Conservation (phyloP, 2,888 invertebrate species). For the Nephrotoma flavescens region DNA sequence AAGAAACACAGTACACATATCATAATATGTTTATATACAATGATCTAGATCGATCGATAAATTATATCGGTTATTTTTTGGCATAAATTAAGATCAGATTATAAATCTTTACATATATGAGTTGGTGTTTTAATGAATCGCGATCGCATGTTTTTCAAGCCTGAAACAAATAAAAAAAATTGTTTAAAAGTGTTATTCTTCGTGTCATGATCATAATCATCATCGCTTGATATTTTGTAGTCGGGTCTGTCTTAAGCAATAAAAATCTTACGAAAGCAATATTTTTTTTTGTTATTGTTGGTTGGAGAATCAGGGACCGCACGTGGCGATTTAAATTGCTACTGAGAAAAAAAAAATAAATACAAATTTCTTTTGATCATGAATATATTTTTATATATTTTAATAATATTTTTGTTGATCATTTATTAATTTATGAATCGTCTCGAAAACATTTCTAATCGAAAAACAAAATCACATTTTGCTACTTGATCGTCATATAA, state of each 20-base stretch:
- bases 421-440: background rate
- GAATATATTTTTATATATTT: background rate
- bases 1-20: background rate
- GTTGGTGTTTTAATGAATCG: background rate
- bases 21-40: background rate
- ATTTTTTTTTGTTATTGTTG: background rate
- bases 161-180: background rate
- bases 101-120: background rate
- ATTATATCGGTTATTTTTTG: background rate
- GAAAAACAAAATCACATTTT: background rate
- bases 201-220: background rate
- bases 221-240: background rate
- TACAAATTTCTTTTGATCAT: background rate
- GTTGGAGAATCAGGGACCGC: background rate
- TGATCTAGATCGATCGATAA: background rate
- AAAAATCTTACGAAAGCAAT: background rate
- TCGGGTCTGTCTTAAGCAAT: background rate
- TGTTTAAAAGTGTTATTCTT: background rate
- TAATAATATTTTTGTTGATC: background rate
- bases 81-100: background rate
- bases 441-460: background rate
- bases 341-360: background rate
- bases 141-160: background rate
- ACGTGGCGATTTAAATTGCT: constrained; percentile 3
- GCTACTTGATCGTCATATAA: background rate